These are phyloP conservation scores for Abrostola triplasia DNA, from an alignment of 2,888 invertebrate species.

Conservation along the genomic window DNA sequence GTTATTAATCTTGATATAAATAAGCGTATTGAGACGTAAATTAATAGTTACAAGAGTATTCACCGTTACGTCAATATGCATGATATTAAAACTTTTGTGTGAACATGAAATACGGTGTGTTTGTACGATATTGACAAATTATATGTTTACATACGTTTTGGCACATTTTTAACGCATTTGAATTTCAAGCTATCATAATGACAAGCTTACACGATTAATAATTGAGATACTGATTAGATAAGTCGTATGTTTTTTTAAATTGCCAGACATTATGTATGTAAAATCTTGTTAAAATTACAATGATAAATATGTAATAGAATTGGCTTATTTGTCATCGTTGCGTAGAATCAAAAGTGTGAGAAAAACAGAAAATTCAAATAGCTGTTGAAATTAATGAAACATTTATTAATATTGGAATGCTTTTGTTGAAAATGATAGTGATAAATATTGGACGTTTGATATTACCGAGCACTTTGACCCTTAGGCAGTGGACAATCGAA, in stretches of 20 bases:
- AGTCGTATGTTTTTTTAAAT: slow-evolving; percentile 24
- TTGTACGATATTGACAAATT: slow-evolving; percentile 50
- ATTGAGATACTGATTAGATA: slow-evolving; percentile 47
- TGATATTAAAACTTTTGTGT: slow-evolving; percentile 51
- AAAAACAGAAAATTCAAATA: slow-evolving; percentile 14
- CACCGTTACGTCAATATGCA: slow-evolving; percentile 50
- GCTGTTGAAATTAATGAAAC: slow-evolving; percentile 10
- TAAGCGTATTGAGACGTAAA: slow-evolving; percentile 50
- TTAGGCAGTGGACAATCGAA: background rate
- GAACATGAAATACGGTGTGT: slow-evolving; percentile 47
- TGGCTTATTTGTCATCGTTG: slow-evolving; percentile 32
- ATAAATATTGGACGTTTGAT: slow-evolving; percentile 10
- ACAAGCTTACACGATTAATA: slow-evolving; percentile 36
- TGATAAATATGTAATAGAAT: slow-evolving; percentile 36
- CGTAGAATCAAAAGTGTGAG: slow-evolving; percentile 23
- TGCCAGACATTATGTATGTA: slow-evolving; percentile 25
- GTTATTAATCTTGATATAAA: slow-evolving; percentile 55
- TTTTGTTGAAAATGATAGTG: slow-evolving; percentile 12
- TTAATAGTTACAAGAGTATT: slow-evolving; percentile 52
- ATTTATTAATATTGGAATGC: slow-evolving; percentile 13
- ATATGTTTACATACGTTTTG: slow-evolving; percentile 46
- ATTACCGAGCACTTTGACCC: background rate
- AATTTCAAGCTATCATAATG: slow-evolving; percentile 29
- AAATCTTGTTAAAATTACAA: slow-evolving; percentile 29
- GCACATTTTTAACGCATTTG: slow-evolving; percentile 41